phyloP scores from a whole-genome alignment of 2,113 vertebrate genomes.

The Sus scrofa region DNA sequence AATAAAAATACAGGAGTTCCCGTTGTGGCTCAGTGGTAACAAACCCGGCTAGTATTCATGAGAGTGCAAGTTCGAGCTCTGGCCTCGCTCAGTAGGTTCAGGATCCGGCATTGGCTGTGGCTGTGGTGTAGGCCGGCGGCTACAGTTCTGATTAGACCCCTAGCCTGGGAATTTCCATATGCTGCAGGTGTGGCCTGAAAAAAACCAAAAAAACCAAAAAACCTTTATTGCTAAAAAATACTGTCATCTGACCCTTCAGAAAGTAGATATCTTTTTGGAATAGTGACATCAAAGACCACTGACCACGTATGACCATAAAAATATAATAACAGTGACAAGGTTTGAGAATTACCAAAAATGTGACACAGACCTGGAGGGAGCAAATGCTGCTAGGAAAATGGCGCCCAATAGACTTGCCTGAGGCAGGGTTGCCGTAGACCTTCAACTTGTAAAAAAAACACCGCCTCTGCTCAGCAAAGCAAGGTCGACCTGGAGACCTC shows the following conservation, averaged over 20 bases:
- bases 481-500: not conserved
- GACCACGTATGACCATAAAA: not conserved
- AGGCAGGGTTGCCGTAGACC: not conserved
- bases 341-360: not conserved
- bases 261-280: not conserved
- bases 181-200: too few species aligned
- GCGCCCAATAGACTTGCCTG: not conserved
- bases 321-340: not conserved
- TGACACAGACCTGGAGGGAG: not conserved
- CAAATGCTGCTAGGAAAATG: not conserved
- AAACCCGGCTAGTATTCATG: too few species aligned
- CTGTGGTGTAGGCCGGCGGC: too few species aligned
- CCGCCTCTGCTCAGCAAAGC: not conserved
- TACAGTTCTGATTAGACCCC: too few species aligned
- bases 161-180: too few species aligned
- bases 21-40: too few species aligned
- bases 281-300: not conserved
- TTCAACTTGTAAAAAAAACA: not conserved
- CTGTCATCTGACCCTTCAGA: not conserved
- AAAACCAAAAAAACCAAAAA: not conserved
- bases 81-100: too few species aligned
- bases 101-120: too few species aligned
- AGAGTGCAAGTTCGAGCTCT: too few species aligned
- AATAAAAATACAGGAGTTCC: too few species aligned
- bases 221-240: not conserved